Base-by-base conservation (phyloP, 2,888 invertebrate species). In the Microplitis manilae region DNA sequence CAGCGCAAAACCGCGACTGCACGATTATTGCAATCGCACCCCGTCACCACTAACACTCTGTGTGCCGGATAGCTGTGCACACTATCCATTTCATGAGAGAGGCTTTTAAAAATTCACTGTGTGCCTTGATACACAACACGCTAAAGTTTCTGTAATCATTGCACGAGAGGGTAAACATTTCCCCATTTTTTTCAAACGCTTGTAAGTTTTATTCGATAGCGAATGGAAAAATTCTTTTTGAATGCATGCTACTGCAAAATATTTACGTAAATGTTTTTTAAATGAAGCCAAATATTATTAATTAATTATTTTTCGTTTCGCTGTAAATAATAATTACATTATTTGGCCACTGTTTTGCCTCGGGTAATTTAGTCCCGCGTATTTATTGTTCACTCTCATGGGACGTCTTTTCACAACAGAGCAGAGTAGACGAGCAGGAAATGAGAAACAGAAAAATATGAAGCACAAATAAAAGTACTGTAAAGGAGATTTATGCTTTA, bases 1-100 rank as follows among this genome's bases (percentile, higher is more conserved):
- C 50, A 69, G 38, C 59, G 65, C 67, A 62, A 73, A 77, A 77
- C 73, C 68, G 41, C 73, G 67, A 50, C 61, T 64, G 50, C 41
- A 61, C 64, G 77, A 77, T 77, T 77, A 77, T 71, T 76, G 71
- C 76, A 76, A 76, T 77, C 73, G 73, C 68, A 15, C 77, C 68
- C 68, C 62, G 77, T 68, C 61, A 73, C 39, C 65, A 72, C 68
- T 41, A 61, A 59, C 30, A 67, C 50, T 41, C 65, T 67, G 13
- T 50, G 65, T 65, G 30, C n/a, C 6, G 4, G 13, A 73, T 73
- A 17, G 40, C 9, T 50, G 64, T 6, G 15, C 38, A 73, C 50
- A 50, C 50, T 50, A 50, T 50, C 50, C 50, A 50, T 50, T 50
- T 50, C 50, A 59, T 4, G 41, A 39, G 61, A 65, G n/a, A 74